phyloP scores from a whole-genome alignment of 2,113 vertebrate genomes.

The Cygnus atratus region DNA sequence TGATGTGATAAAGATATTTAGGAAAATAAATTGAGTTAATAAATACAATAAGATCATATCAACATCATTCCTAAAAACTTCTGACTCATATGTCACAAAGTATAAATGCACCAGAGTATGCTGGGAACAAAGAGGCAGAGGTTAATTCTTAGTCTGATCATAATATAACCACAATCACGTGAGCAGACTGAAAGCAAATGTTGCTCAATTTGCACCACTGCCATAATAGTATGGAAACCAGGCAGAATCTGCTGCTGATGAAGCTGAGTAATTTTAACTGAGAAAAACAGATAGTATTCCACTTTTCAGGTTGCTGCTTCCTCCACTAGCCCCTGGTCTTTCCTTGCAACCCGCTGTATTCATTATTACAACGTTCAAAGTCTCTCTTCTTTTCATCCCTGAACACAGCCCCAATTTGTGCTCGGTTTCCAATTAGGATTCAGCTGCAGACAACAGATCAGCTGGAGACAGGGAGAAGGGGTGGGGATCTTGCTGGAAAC shows the following conservation, averaged over 20 bases:
- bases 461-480: neutral
- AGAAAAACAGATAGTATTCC: neutral
- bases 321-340: neutral
- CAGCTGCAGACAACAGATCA: neutral
- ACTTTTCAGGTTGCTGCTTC: neutral
- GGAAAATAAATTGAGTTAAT: neutral
- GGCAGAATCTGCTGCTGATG: neutral
- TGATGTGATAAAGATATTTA: neutral
- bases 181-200: neutral
- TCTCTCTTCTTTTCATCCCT: neutral
- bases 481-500: neutral
- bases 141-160: neutral
- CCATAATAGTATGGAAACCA: neutral
- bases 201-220: neutral
- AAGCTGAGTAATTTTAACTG: neutral
- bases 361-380: neutral
- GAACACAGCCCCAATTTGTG: neutral
- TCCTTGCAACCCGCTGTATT: neutral
- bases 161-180: neutral
- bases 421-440: neutral
- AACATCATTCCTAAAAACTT: neutral
- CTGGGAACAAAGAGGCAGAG: neutral
- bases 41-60: neutral
- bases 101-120: neutral
- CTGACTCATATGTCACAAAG: neutral